Evolutionary conservation across 2,797 vertebrate species (phyloP), one percentile per base, ranked within the genome.

Genomic region (Rhinatrema bivittatum): DNA sequence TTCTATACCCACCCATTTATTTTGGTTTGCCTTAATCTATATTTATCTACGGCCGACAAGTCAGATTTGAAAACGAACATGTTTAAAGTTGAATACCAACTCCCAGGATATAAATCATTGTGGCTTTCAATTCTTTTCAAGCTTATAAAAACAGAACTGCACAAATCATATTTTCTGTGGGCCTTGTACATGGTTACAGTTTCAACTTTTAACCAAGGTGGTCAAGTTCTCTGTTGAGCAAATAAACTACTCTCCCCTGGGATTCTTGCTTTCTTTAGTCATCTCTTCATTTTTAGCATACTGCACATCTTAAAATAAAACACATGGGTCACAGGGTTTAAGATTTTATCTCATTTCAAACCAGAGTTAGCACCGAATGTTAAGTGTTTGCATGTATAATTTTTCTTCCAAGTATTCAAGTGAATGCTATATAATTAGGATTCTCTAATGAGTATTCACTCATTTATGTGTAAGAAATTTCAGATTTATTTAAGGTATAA

Each of bases 21-120:
- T 93, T 91, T 84, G 89, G 87, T 87, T 93, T 83, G 75, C 85
- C 66, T 53, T 63, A 79, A 84, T 86, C 89, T 95, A 93, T 93
- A 91, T 93, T 94, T 88, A 91, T 88, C 78, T 70, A 46, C 42
- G 71, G 72, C 75, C 85, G 85, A 91, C 89, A 91, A 86, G 81
- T 81, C 73, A 76, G 78, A 81, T 70, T 88, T 83, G 72, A 83
- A 83, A 81, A 84, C 84, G 41, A 66, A 72, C 64, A 50, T 53
- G 65, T 56, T 69, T 70, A 65, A 65, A 62, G 57, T 52, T 67
- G 53, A 76, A 73, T 70, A 68, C 61, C 38, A 47, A 42, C 54
- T 64, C 55, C 54, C 36, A 60, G 53, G 56, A 71, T 56, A 61
- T 71, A 75, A 78, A 76, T 72, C 70, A 62, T 55, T 43, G 14